Evolutionary conservation across 37 sponge, comb jelly and placozoan species (phyloP), one percentile per base, ranked within the genome.

Genomic region (Corticium candelabrum): DNA sequence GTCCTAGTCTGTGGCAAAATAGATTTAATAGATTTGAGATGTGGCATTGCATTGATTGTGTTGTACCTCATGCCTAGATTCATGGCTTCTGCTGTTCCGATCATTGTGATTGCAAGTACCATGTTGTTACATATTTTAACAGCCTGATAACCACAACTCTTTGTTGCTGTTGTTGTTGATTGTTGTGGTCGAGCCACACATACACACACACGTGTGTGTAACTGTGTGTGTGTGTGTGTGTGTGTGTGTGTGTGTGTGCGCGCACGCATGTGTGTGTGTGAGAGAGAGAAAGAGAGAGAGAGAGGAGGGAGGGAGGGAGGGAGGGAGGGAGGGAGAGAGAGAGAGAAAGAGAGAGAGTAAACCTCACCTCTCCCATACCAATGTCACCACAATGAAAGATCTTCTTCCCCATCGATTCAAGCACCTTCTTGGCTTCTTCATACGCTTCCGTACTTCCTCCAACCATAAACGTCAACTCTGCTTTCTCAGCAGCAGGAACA

Each of bases 41-140:
- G n/a, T n/a, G n/a, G n/a, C 3, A 3, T 30, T 2, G 32, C 31
- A 70, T 70, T 4, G 21, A 72, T 7, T 15, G 37, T 29, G 34
- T 35, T 85, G 76, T 33, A 90, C 93, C 73, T 91, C 5, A 88
- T 85, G 3, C 93, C 99, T 30, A 99, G 79, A 68, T 92, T 90
- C 68, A 99, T 77, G 3, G 90, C 91, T 43, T 99, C 99, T 3
- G 89, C 81, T 2, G 93, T 88, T 0, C 95, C 99, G 4, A 99
- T 90, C 95, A 94, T 99, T 29, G 80, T 39, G 40, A 94, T 90
- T 1, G 84, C 99, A 41, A 99, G 80, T 78, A 99, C 79, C 95
- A 99, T 91, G 80, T 99, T 99, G 78, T 99, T 99, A 69, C 99
- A 99, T 35, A 99, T 84, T 76, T 99, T 99, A 7, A 86, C 81